phyloP scores from a whole-genome alignment of 2,888 invertebrate genomes.

The Automeris io region DNA sequence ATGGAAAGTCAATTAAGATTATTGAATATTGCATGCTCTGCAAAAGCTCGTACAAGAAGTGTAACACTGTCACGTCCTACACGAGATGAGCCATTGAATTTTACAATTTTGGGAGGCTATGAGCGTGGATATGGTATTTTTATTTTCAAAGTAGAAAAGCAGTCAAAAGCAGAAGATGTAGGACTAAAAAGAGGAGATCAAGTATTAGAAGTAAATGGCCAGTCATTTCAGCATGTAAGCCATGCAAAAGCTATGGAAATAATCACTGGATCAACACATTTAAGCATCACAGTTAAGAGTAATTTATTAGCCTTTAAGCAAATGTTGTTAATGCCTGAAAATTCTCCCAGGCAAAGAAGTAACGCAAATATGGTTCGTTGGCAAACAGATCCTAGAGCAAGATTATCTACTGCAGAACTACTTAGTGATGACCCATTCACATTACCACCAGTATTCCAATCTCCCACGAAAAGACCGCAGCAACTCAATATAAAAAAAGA shows the following conservation, averaged over 20 bases:
- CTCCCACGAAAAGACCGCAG: slow-evolving; percentile 75
- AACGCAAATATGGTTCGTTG: slow-evolving; percentile 82
- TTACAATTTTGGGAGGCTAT: slow-evolving; percentile 95
- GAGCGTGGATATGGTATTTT: slow-evolving; percentile 96
- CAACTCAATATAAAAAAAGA: slow-evolving; percentile 77
- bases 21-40: slow-evolving; percentile 97
- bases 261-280: slow-evolving; percentile 94
- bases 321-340: slow-evolving; percentile 83
- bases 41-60: slow-evolving; percentile 94
- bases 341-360: slow-evolving; percentile 85
- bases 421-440: slow-evolving; percentile 67
- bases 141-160: slow-evolving; percentile 94
- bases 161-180: slow-evolving; percentile 96
- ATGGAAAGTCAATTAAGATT: slow-evolving; percentile 90
- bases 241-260: slow-evolving; percentile 95
- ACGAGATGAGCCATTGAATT: slow-evolving; percentile 94
- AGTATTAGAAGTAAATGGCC: slow-evolving; percentile 98
- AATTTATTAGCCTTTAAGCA: slow-evolving; percentile 92
- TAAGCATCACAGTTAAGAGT: slow-evolving; percentile 97
- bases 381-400: slow-evolving; percentile 82
- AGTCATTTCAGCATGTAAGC: slow-evolving; percentile 95
- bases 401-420: slow-evolving; percentile 88
- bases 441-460: slow-evolving; percentile 69
- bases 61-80: slow-evolving; percentile 94
- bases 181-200: slow-evolving; percentile 98